Evolutionary conservation across 2,797 vertebrate species (phyloP), one percentile per base, ranked within the genome.

Genomic region (Vireo griseus): DNA sequence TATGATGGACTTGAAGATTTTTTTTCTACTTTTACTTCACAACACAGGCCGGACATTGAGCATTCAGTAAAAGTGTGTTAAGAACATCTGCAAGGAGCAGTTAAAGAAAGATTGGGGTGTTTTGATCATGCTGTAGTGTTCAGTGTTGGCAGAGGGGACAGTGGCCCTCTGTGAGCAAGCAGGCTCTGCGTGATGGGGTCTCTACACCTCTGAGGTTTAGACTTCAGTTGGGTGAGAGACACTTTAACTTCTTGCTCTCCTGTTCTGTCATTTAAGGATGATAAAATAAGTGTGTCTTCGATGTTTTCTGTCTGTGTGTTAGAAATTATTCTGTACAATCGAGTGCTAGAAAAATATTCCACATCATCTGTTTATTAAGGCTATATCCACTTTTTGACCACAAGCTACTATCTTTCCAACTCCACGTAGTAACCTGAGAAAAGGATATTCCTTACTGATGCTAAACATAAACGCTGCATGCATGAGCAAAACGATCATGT

Each of bases 71-170:
- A 62, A 57, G 29, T 20, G 7, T 54, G 24, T 24, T 29, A 39
- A 39, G 63, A 37, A 9, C 24, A 37, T 57, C 33, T 62, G 24
- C 44, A 57, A 37, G 40, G 44, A 9, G 11, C 37, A 76, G 50
- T 8, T 22, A 9, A 21, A 16, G 50, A 9, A n/a, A 15, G 42
- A 15, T 31, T 0, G 1, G 42, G 14, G 16, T 50, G 14, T 51
- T 76, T 15, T 44, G 57, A 3, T 33, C 2, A 1, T 11, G 2
- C 35, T 42, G 48, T 29, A 47, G 9, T 42, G 45, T 31, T 73
- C 52, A 52, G 21, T 66, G 48, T 24, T 76, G 71, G 44, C n/a
- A 69, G 55, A 42, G 35, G 71, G 33, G 37, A 33, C 26, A 42
- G 35, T n/a, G 28, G 35, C 22, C 13, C 31, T 35, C 40, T 61